Evolutionary conservation across 2,113 vertebrate species (phyloP).

Genomic region (Prunella himalayana): DNA sequence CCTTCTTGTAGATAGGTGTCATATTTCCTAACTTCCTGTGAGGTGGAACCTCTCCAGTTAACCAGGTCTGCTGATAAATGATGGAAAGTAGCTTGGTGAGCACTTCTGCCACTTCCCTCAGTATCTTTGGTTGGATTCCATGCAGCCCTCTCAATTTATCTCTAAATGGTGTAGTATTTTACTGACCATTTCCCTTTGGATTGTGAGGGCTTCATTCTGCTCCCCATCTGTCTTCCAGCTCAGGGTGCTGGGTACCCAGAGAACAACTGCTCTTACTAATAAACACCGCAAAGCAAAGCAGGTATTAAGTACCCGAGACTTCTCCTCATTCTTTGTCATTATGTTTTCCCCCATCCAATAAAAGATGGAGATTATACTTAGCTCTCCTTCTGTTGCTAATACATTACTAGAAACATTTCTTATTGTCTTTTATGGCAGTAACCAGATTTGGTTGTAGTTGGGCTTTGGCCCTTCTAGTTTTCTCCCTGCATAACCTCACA

Average conservation of each 20-base stretch:
- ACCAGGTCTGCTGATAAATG: not conserved
- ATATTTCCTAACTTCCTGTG: not conserved
- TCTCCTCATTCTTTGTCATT: not conserved
- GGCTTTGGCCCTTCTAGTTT: not conserved
- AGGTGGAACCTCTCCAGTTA: not conserved
- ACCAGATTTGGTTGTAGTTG: not conserved
- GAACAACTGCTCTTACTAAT: not conserved
- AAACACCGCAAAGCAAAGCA: not conserved
- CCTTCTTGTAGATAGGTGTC: not conserved
- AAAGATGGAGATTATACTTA: not conserved
- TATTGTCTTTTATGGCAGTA: not conserved
- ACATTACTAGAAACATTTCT: not conserved
- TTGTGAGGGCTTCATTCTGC: not conserved
- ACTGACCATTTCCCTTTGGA: not conserved
- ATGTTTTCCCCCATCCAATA: not conserved
- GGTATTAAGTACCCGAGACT: not conserved
- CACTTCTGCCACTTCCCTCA: not conserved
- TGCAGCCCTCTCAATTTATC: fast-evolving
- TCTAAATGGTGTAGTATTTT: not conserved
- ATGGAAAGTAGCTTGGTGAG: not conserved
- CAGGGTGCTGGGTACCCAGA: not conserved
- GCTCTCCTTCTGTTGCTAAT: not conserved
- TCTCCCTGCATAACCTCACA: not conserved
- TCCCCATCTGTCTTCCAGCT: not conserved
- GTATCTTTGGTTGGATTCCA: not conserved